Evolutionary conservation across 2,797 vertebrate genomes (phyloP).

Genomic region (Lates japonicus): DNA sequence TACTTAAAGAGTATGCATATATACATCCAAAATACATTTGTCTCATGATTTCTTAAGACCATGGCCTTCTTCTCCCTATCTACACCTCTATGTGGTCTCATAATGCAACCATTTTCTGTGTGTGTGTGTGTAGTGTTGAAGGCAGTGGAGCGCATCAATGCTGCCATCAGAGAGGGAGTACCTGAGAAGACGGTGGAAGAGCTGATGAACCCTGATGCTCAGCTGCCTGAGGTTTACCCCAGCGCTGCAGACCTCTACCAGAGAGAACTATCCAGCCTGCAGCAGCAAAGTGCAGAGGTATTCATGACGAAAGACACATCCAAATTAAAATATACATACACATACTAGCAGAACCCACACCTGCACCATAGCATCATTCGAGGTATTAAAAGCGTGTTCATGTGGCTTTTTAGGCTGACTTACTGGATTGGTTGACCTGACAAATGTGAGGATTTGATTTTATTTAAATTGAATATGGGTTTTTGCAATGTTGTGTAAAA

Average conservation of each 20-base stretch:
- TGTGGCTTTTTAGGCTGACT: slow-evolving; percentile 6
- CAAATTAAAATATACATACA: not conserved
- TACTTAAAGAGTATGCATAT: slow-evolving; percentile 88
- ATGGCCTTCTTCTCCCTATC: not conserved
- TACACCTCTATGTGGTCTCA: not conserved
- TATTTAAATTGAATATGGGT: not conserved
- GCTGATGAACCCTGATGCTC: slow-evolving; percentile 94
- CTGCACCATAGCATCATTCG: not conserved
- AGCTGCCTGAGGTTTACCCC: slow-evolving; percentile 93
- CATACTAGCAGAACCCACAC: not conserved
- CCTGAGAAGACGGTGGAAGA: slow-evolving; percentile 92
- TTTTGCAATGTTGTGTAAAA: not conserved
- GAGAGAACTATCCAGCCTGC: slow-evolving; percentile 92
- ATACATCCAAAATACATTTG: slow-evolving; percentile 12
- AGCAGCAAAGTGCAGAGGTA: slow-evolving; percentile 94
- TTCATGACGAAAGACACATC: not conserved
- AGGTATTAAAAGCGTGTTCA: not conserved
- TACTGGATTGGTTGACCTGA: not conserved
- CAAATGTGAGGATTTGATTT: not conserved
- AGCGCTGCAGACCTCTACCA: slow-evolving; percentile 96
- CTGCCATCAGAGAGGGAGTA: slow-evolving; percentile 88
- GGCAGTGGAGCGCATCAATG: slow-evolving; percentile 92
- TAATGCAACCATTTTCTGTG: not conserved
- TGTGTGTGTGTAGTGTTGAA: slow-evolving; percentile 85
- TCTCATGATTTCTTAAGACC: not conserved